A percentile compares a stretch with the other conserved stretches of the same genome.
Conservation (phyloP, 1,140 invertebrate genomes). For the Metopolophium dirhodum region DNA sequence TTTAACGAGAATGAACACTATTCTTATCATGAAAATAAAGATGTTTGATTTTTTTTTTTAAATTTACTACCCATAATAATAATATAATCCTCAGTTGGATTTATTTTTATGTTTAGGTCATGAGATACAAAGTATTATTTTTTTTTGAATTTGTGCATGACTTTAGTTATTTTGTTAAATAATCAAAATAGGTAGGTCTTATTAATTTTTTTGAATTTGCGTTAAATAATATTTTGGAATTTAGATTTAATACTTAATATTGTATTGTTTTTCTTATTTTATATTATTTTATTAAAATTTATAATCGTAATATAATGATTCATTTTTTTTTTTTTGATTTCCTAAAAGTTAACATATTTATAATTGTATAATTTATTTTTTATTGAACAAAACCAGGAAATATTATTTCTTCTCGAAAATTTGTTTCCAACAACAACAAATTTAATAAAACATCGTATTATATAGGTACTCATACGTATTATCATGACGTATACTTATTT, state of each 20-base stretch:
- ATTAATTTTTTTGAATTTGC: background rate
- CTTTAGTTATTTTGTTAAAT: background rate
- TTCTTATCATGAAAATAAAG: background rate
- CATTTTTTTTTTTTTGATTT: background rate
- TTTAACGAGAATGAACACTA: conserved; percentile 57
- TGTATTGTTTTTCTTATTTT: background rate
- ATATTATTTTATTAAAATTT: background rate
- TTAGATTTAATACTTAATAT: background rate
- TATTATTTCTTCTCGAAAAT: no score
- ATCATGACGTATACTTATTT: background rate
- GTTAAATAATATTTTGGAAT: background rate
- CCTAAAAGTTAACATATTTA: background rate
- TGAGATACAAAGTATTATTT: background rate
- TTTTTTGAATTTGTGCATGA: background rate
- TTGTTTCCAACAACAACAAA: background rate
- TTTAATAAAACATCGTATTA: background rate
- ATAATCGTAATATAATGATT: background rate
- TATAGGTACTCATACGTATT: no score
- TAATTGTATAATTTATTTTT: background rate
- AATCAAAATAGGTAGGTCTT: background rate
- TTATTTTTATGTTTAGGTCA: background rate
- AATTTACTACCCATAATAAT: background rate
- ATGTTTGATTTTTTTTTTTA: background rate
- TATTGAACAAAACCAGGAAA: background rate
- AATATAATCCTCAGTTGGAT: background rate